These are phyloP conservation scores for Pyrgus malvae DNA, from an alignment of 2,888 invertebrate genomes.

Conservation along the genomic window DNA sequence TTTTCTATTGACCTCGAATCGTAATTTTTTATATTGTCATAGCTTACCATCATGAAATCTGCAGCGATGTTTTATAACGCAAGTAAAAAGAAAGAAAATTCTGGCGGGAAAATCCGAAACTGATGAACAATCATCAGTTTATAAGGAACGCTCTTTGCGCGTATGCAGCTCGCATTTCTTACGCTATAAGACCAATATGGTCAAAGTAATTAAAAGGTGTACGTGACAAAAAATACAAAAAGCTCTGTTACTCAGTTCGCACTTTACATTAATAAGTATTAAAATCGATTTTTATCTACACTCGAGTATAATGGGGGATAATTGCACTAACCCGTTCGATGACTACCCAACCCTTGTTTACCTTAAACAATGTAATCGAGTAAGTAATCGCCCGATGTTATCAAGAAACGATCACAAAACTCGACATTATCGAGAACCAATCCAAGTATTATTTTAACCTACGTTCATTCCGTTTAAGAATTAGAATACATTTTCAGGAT, in stretches of 20 bases:
- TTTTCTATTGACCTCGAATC: no score
- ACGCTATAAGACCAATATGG: slow-evolving; percentile 5
- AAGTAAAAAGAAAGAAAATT: no score
- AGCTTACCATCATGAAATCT: no score
- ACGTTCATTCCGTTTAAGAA: neutral
- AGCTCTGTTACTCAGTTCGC: slow-evolving; percentile 2
- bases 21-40: no score
- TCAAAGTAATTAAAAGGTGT: slow-evolving; percentile 13
- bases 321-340: slow-evolving; percentile 15
- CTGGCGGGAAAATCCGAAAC: no score
- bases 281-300: slow-evolving; percentile 16
- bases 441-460: slow-evolving; percentile 16
- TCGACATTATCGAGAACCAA: slow-evolving; percentile 18
- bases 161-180: neutral
- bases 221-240: slow-evolving; percentile 7
- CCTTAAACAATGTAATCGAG: slow-evolving; percentile 25
- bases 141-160: no score
- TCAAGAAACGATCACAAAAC: slow-evolving; percentile 22
- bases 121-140: no score
- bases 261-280: slow-evolving; percentile 1
- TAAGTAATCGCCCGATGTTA: slow-evolving; percentile 23
- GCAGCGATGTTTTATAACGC: no score
- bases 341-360: slow-evolving; percentile 18
- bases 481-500: no score
- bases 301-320: slow-evolving; percentile 20